A percentile compares a stretch with the other conserved stretches of the same genome.
Conservation (phyloP, 2,797 vertebrate species). For the Acomys russatus region DNA sequence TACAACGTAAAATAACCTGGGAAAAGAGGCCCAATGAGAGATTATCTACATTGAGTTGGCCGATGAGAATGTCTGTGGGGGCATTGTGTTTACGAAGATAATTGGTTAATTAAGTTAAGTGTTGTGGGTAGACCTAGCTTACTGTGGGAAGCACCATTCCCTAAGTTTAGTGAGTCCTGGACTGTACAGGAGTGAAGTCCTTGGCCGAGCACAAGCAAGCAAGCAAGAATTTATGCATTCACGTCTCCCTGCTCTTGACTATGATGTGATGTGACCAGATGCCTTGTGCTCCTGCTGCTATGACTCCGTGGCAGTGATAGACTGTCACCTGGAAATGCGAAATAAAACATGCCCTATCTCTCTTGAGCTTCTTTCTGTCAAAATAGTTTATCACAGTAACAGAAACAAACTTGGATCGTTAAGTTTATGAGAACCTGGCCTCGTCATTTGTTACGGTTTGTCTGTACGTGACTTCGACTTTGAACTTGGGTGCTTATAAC, state of each 20-base stretch:
- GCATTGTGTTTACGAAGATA: background rate
- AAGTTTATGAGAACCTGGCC: background rate
- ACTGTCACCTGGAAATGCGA: background rate
- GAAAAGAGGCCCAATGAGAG: background rate
- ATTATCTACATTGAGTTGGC: background rate
- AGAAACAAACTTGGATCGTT: background rate
- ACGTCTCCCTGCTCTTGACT: background rate
- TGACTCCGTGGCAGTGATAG: background rate
- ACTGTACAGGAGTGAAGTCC: background rate
- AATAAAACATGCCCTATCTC: background rate
- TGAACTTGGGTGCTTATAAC: background rate
- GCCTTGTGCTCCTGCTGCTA: background rate
- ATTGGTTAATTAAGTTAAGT: background rate
- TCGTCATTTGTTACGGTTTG: background rate
- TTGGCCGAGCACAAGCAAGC: background rate
- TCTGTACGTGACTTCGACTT: background rate
- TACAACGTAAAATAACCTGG: background rate
- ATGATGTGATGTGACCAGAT: background rate
- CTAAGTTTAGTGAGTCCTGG: background rate
- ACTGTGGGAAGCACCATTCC: background rate
- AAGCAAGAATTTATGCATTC: background rate
- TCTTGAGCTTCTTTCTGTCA: background rate
- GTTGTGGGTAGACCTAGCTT: background rate
- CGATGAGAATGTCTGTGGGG: background rate
- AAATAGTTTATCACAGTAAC: background rate